Evolutionary conservation across 2,113 vertebrate genomes (phyloP).

Genomic region (Callaeas wilsoni): DNA sequence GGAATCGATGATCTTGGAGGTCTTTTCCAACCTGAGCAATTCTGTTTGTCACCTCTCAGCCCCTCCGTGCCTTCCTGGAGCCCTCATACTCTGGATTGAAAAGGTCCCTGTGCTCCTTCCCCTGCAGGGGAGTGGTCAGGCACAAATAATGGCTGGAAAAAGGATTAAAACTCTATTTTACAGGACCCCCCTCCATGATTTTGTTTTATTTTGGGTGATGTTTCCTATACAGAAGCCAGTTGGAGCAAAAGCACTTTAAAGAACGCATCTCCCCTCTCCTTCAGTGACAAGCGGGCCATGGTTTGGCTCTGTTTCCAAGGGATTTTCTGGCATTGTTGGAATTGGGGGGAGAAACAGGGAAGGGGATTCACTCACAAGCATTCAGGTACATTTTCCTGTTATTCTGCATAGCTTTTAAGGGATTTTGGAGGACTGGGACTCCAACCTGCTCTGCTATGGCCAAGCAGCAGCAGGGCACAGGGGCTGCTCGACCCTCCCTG

Average conservation of each 20-base stretch:
- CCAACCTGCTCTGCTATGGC: rapidly evolving
- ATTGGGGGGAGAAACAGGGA: background rate
- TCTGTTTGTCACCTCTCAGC: background rate
- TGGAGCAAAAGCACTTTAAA: background rate
- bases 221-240: background rate
- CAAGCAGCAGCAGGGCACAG: background rate
- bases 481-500: rapidly evolving
- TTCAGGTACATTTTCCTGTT: background rate
- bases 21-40: background rate
- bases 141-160: background rate
- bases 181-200: background rate
- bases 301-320: background rate
- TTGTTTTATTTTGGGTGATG: background rate
- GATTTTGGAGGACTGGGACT: background rate
- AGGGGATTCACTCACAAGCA: background rate
- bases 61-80: background rate
- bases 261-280: background rate
- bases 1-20: background rate
- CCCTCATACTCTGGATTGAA: rapidly evolving
- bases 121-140: background rate
- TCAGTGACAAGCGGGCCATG: background rate
- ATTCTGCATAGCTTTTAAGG: background rate
- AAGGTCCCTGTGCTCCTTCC: background rate
- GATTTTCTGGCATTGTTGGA: background rate
- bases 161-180: background rate